Base-by-base conservation (phyloP, 2,797 vertebrate genomes). In the Crocidura indochinensis region DNA sequence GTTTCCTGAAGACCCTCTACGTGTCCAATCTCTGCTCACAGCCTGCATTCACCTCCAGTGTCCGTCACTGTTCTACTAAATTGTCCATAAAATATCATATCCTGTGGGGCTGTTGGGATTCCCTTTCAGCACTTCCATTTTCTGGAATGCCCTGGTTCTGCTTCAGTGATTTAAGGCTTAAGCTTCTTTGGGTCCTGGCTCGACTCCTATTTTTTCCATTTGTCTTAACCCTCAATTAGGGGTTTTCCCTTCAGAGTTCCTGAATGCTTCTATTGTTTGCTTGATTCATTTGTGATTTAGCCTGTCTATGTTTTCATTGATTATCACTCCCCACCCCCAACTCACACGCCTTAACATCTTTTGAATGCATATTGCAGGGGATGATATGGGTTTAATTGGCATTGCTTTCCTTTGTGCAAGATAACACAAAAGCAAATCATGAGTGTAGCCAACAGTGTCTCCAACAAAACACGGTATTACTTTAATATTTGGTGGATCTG, bases 401-500 rank as follows among this genome's bases (percentile, higher is more conserved):
- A 38, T 65, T 46, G 46, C 53, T 84, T 80, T 81, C 88, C 68
- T 90, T 87, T 44, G 69, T 8, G 64, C 31, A 67, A 68, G 83
- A 65, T 38, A 62, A 72, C 75, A 69, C 53, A 60, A 88, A 14
- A n/a, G 76, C 26, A 1, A 22, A 12, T n/a, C 44, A 88, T 38
- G 38, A 38, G 38, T 68, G 76, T 4, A 73, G 49, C 73, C 19
- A 47, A 65, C 65, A 14, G 12, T 29, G 10, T 86, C 56, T 85
- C 73, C 26, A 53, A 22, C 51, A 29, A 74, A 68, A 71, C 80
- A 77, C 0, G 20, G 84, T 27, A 44, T 51, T 74, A 75, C 6
- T 71, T 90, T 80, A 74, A 84, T 76, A 72, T 69, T 81, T 75
- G 56, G 31, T 83, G 56, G 67, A 62, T 47, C n/a, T 90, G 38